phyloP scores from a whole-genome alignment of 2,797 vertebrate genomes.

The Myiotriccus ornatus region DNA sequence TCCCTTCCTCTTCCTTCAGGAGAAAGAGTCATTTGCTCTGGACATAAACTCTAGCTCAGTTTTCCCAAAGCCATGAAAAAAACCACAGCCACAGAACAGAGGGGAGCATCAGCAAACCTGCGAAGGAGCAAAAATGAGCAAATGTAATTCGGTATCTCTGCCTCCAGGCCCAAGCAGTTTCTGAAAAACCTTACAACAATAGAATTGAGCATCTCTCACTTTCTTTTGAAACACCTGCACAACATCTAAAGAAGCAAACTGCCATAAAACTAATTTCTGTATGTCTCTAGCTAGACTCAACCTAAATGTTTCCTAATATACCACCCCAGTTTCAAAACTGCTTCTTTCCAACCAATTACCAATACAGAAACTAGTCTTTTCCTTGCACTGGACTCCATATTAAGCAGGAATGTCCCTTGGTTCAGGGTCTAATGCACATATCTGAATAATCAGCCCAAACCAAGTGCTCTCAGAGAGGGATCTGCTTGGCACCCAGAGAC shows the following conservation, averaged over 20 bases:
- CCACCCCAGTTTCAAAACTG: background rate
- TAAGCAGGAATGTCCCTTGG: background rate
- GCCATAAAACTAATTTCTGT: background rate
- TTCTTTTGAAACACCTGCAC: background rate
- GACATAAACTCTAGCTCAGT: background rate
- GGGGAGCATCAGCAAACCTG: background rate
- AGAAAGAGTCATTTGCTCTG: background rate
- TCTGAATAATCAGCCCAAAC: background rate
- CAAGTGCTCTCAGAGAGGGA: background rate
- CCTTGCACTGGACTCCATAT: background rate
- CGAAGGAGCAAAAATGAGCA: background rate
- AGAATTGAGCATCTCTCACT: background rate
- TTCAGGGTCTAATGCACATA: background rate
- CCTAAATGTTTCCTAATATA: background rate
- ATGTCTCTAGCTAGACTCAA: background rate
- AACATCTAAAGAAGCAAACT: background rate
- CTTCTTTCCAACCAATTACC: background rate
- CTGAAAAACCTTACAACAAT: background rate
- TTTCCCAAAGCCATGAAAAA: background rate
- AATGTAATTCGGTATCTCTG: background rate
- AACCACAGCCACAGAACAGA: background rate
- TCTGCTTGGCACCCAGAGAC: background rate
- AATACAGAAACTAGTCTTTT: background rate
- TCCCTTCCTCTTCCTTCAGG: background rate
- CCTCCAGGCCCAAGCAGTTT: background rate